These are phyloP conservation scores for Ctena decussata DNA, from an alignment of 2,888 invertebrate genomes.

Conservation along the genomic window DNA sequence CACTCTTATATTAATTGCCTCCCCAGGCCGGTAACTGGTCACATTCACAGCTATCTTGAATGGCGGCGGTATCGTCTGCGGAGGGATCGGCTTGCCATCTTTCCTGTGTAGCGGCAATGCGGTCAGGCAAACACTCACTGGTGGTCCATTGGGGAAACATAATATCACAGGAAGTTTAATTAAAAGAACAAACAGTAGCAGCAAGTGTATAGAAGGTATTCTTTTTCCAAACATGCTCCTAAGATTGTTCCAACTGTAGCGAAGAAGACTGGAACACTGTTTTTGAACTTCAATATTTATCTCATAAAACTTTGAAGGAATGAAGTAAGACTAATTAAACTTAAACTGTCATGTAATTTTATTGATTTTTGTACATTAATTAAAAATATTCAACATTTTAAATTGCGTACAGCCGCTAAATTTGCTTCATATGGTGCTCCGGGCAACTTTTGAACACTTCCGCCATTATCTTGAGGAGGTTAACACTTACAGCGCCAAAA, in stretches of 20 bases:
- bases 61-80: constrained; percentile 34
- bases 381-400: not conserved
- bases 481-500: too few species aligned
- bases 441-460: too few species aligned
- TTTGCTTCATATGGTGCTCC: too few species aligned
- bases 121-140: constrained; percentile 32
- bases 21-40: constrained; percentile 41
- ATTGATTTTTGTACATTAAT: too few species aligned
- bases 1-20: constrained; percentile 31
- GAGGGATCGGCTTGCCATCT: constrained; percentile 18
- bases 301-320: not conserved
- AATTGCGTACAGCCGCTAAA: not conserved
- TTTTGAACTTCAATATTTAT: too few species aligned
- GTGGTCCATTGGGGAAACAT: constrained; percentile 50
- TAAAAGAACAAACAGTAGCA: not conserved
- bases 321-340: not conserved
- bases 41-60: constrained; percentile 48
- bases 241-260: not conserved
- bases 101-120: constrained; percentile 48
- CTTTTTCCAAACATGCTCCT: not conserved
- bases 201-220: not conserved
- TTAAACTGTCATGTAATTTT: not conserved
- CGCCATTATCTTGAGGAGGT: too few species aligned
- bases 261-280: too few species aligned
- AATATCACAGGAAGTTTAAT: not conserved